Evolutionary conservation across 1,140 invertebrate species (phyloP).

Genomic region (Mya arenaria): DNA sequence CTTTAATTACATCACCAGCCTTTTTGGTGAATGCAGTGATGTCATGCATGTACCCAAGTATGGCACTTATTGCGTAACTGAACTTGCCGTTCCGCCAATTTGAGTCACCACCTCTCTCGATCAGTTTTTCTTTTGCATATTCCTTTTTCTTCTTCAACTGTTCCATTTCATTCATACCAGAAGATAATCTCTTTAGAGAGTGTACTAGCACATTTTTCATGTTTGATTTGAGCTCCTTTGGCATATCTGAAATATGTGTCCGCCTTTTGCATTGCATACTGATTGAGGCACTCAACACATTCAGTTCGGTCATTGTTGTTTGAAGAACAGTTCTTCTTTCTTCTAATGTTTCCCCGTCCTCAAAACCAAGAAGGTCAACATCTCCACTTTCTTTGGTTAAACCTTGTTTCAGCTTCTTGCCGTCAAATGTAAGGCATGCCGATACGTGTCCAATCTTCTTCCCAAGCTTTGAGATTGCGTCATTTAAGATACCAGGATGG

Average conservation of each 20-base stretch:
- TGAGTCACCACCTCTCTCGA: constrained; percentile 37
- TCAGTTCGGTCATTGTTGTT: not conserved
- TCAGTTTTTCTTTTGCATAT: constrained; percentile 51
- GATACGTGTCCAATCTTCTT: not conserved
- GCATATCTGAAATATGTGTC: not conserved
- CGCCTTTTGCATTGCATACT: not conserved
- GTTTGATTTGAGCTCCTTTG: not conserved
- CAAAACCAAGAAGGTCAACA: constrained; percentile 3
- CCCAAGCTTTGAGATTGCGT: not conserved
- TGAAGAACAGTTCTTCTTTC: not conserved
- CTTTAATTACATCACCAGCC: not conserved
- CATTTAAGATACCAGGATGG: not conserved
- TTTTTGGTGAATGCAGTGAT: constrained; percentile 27
- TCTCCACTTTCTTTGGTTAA: constrained; percentile 2
- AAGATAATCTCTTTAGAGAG: not conserved
- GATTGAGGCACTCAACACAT: not conserved
- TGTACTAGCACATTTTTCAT: not conserved
- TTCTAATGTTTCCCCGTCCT: not conserved
- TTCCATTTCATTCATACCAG: not conserved
- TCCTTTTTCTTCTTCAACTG: constrained; percentile 9
- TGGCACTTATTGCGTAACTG: constrained; percentile 45
- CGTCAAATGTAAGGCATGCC: constrained; percentile 21
- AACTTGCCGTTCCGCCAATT: constrained; percentile 49
- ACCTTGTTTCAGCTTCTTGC: constrained; percentile 31
- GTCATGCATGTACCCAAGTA: constrained; percentile 53